These are phyloP conservation scores for Heliopora coerulea DNA, from an alignment of 92 coral and sea anemone genomes.

Conservation along the genomic window DNA sequence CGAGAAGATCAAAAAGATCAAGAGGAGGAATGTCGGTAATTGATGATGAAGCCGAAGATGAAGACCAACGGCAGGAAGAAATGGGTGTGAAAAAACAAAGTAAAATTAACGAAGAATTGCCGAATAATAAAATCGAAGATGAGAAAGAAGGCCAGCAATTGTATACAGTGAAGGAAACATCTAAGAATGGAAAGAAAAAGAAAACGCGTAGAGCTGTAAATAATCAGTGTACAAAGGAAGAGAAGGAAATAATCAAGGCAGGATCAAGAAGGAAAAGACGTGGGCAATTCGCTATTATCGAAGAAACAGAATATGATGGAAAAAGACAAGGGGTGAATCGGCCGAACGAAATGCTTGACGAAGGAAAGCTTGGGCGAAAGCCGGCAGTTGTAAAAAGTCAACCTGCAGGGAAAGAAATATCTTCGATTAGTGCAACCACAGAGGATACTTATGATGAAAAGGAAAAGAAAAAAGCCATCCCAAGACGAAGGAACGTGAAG, in stretches of 20 bases:
- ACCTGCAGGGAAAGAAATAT: too few relatives aligned
- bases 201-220: too few relatives aligned
- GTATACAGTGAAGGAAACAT: background rate
- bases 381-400: background rate
- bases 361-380: background rate
- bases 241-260: background rate
- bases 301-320: background rate
- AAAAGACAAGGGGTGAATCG: background rate
- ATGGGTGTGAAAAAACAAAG: conserved; percentile 7
- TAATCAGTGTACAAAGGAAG: background rate
- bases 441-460: too few relatives aligned
- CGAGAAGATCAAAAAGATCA: background rate
- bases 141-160: background rate
- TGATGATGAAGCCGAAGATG: background rate
- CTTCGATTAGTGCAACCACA: too few relatives aligned
- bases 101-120: background rate
- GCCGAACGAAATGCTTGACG: background rate
- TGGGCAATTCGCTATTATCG: background rate
- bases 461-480: background rate
- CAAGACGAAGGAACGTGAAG: background rate
- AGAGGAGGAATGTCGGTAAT: background rate
- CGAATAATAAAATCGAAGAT: too few relatives aligned
- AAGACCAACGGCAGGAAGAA: too few relatives aligned
- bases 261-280: background rate
- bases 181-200: too few relatives aligned